Base-by-base conservation (phyloP, 2,888 invertebrate genomes). In the Flexamia atlantica region DNA sequence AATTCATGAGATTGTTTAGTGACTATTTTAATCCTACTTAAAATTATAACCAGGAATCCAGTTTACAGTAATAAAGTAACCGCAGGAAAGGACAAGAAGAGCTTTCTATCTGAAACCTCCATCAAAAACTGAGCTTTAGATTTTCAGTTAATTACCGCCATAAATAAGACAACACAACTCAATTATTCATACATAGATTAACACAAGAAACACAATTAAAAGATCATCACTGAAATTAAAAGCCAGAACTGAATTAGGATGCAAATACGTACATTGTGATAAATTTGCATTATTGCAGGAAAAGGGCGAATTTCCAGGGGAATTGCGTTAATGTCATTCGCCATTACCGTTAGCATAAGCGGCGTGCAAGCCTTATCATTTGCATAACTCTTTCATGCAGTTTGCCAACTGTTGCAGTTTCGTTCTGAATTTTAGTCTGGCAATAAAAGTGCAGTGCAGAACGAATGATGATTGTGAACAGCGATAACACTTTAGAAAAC, bases 361-460 rank as follows among this genome's bases (percentile, higher is more conserved):
- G 53, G 53, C 53, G 57, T 64, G 64, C 64, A 64, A 17, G 30
- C 64, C 64, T 25, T 57, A 28, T 10, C 23, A 30, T 64, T 64
- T 64, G 64, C 64, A 64, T 64, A 64, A 17, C 64, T 64, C 53
- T 53, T 4, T 25, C 64, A 64, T 64, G 64, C 64, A 64, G 64
- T 30, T 30, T 28, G 30, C 28, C 64, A 30, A 64, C 64, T 64
- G 64, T 28, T 64, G 64, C 64, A 64, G 64, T 64, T 30, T 64
- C 64, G 30, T 64, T 64, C 60, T 23, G 14, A 82, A 25, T 64
- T 50, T 50, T 28, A n/a, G 25, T 60, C 57, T 25, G 64, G 82
- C 82, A 64, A 70, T 42, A 80, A 32, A 80, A 80, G 80, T 80
- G 80, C 80, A 80, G 20, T 80, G 60, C 80, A 36, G 23, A 80